phyloP scores from a whole-genome alignment of 2,888 invertebrate species.

The Acrobasis consociella region DNA sequence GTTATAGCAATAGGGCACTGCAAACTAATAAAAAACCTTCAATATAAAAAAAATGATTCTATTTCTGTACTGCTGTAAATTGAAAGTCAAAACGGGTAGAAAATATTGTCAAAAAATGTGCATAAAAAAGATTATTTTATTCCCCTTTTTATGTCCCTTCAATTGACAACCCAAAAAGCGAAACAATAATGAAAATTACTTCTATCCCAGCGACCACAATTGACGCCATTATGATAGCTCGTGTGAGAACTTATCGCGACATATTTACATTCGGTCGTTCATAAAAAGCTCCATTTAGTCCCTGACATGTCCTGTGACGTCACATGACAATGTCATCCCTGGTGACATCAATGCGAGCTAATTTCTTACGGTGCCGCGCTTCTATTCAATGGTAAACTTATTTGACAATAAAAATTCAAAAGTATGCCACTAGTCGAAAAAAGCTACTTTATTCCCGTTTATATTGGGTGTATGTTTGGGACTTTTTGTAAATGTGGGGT shows the following conservation, averaged over 20 bases:
- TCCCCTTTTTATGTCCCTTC: slow-evolving; percentile 1
- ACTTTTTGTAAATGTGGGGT: slow-evolving; percentile 31
- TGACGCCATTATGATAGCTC: slow-evolving; percentile 8
- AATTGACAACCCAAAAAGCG: neutral
- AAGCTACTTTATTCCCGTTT: slow-evolving; percentile 27
- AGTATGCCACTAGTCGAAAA: slow-evolving; percentile 39
- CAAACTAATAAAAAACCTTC: no score
- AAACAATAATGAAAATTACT: slow-evolving; percentile 19
- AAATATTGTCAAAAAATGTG: neutral
- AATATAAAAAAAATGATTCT: neutral
- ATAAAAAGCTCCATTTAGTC: slow-evolving; percentile 21
- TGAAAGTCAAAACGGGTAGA: neutral
- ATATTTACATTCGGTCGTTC: slow-evolving; percentile 18
- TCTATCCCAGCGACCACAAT: slow-evolving; percentile 21
- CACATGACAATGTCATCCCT: neutral
- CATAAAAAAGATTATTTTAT: neutral
- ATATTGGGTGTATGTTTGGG: slow-evolving; percentile 29
- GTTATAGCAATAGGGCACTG: neutral
- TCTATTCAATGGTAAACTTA: slow-evolving; percentile 52
- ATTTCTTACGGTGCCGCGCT: slow-evolving; percentile 76
- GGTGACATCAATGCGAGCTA: slow-evolving; percentile 71
- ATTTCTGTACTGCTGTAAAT: neutral
- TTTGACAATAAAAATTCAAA: slow-evolving; percentile 54
- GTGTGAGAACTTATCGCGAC: slow-evolving; percentile 22
- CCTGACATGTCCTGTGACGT: slow-evolving; percentile 18